Conservation (phyloP, 2,113 vertebrate species). For the Tachuris rubrigastra region DNA sequence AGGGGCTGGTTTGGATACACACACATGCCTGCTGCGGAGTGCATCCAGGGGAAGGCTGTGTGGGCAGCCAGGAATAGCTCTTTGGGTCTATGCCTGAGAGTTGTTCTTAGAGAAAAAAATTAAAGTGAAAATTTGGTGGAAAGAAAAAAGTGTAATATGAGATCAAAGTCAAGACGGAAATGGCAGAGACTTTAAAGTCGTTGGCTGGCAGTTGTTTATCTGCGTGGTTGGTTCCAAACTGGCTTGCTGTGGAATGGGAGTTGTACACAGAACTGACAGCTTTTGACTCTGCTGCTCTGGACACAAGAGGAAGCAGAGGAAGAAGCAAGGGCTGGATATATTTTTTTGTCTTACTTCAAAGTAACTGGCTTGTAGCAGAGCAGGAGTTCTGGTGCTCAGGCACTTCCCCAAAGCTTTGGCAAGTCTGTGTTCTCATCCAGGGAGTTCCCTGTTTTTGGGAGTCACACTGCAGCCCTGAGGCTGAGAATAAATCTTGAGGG, state of each 20-base stretch:
- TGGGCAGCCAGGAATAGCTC: not conserved
- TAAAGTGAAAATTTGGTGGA: not conserved
- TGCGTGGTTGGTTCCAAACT: not conserved
- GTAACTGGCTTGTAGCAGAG: not conserved
- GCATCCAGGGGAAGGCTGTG: not conserved
- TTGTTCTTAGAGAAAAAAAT: not conserved
- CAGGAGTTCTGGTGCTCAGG: not conserved
- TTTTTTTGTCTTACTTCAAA: not conserved
- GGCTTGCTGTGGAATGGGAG: not conserved
- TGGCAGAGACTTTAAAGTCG: not conserved
- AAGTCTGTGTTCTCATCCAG: not conserved
- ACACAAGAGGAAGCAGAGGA: not conserved
- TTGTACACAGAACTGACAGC: not conserved
- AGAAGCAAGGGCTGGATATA: not conserved
- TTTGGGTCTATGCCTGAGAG: not conserved
- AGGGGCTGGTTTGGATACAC: not conserved
- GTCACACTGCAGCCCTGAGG: not conserved
- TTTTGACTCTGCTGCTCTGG: not conserved
- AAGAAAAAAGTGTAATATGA: not conserved
- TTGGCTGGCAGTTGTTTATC: slow-evolving; percentile 8
- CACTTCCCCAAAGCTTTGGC: not conserved
- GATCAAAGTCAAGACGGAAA: not conserved
- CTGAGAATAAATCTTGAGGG: not conserved
- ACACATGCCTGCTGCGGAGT: not conserved
- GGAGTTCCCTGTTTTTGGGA: not conserved